Conservation (phyloP, 2,113 vertebrate species). For the Apaloderma vittatum region DNA sequence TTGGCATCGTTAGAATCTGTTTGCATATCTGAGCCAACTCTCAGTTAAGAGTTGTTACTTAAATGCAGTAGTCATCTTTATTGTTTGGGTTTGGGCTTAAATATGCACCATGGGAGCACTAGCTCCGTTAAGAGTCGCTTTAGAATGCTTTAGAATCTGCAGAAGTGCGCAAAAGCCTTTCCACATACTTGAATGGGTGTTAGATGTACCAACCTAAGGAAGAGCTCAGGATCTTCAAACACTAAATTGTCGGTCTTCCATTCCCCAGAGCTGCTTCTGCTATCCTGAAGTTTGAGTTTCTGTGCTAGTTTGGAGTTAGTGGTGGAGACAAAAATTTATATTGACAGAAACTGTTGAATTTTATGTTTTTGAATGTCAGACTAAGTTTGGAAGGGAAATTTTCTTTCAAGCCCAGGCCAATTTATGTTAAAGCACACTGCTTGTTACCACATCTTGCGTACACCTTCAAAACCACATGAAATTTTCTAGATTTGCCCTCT, state of each 20-base stretch:
- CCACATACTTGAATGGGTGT: background rate
- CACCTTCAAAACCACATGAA: background rate
- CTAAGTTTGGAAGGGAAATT: background rate
- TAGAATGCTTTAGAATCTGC: background rate
- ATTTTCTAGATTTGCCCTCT: background rate
- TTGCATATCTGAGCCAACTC: background rate
- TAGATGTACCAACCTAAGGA: background rate
- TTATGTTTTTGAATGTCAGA: background rate
- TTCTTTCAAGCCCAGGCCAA: background rate
- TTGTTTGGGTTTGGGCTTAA: background rate
- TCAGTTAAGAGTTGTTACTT: background rate
- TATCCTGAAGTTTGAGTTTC: background rate
- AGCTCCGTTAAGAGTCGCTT: background rate
- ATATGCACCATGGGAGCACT: background rate
- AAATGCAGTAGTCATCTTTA: background rate
- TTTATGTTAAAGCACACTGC: background rate
- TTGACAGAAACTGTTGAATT: background rate
- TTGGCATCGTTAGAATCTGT: background rate
- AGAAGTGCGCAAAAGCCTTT: slow-evolving; percentile 19
- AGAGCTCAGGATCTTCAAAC: slow-evolving; percentile 3
- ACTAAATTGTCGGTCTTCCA: slow-evolving; percentile 24
- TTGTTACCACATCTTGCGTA: background rate
- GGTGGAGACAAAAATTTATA: background rate
- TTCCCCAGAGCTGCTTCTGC: background rate
- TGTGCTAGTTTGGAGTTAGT: background rate